phyloP scores from a whole-genome alignment of 2,113 vertebrate species.

The Bathybates hornii region DNA sequence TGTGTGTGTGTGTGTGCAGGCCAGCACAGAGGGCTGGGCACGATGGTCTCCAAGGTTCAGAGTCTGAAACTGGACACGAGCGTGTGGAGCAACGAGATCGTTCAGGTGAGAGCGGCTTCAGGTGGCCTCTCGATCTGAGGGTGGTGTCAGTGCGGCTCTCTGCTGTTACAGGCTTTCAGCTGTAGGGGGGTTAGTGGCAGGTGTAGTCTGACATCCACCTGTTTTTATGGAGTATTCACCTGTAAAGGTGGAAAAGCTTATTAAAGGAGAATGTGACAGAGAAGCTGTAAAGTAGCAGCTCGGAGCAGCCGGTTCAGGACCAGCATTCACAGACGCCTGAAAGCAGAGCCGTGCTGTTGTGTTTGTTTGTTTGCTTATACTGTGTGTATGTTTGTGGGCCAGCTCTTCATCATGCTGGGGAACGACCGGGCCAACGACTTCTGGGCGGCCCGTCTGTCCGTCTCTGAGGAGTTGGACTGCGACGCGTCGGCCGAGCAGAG shows the following conservation, averaged over 20 bases:
- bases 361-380: background rate
- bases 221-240: background rate
- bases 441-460: constrained; percentile 79
- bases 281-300: background rate
- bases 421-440: constrained; percentile 91
- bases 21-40: constrained; percentile 90
- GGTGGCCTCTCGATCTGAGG: background rate
- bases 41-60: constrained; percentile 94
- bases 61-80: constrained; percentile 96
- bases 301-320: background rate
- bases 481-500: constrained; percentile 76
- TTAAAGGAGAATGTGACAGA: background rate
- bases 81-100: constrained; percentile 94
- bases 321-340: background rate
- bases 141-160: background rate
- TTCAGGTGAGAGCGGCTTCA: constrained; percentile 76
- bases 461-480: constrained; percentile 71
- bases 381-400: background rate
- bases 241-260: background rate
- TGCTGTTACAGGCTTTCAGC: background rate
- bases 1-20: constrained; percentile 62
- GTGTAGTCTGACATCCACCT: background rate
- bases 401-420: constrained; percentile 95
- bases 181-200: background rate
- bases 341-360: background rate